A percentile compares a stretch with the other conserved stretches of the same genome.
Evolutionary conservation across 2,797 vertebrate genomes (phyloP).

Genomic region (Tarsius wallacei): DNA sequence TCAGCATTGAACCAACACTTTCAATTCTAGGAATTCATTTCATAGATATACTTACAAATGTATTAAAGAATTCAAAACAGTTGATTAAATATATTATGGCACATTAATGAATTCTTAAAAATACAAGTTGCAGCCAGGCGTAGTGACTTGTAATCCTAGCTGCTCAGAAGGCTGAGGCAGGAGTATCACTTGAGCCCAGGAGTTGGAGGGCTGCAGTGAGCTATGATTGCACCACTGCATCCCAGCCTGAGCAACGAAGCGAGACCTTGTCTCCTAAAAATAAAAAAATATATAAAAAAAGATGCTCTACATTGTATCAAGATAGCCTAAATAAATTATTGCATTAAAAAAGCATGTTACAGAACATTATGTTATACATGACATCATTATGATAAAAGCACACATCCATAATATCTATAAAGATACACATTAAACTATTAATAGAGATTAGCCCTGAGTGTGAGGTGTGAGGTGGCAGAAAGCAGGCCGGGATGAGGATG

Average conservation of each 20-base stretch:
- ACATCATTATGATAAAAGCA: constrained; percentile 48
- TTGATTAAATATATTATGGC: constrained; percentile 34
- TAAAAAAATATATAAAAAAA: too few relatives aligned
- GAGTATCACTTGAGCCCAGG: too few relatives aligned
- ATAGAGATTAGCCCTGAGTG: neutral
- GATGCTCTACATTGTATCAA: neutral
- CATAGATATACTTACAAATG: neutral
- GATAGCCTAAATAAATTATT: neutral
- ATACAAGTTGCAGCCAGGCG: neutral
- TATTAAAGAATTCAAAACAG: constrained; percentile 44
- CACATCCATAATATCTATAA: neutral
- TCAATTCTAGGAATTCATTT: constrained; percentile 46
- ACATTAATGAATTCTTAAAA: neutral
- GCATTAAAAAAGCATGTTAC: neutral
- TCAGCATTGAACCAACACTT: neutral
- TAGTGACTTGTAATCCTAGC: too few relatives aligned
- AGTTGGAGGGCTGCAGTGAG: too few relatives aligned
- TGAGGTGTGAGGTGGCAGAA: neutral
- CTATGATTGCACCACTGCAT: too few relatives aligned
- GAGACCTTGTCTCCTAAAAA: too few relatives aligned
- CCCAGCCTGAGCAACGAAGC: too few relatives aligned
- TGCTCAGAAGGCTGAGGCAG: too few relatives aligned
- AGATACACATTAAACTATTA: neutral
- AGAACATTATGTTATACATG: neutral
- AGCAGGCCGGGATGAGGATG: neutral